phyloP scores from a whole-genome alignment of 2,797 vertebrate species.

The Okamejei kenojei region DNA sequence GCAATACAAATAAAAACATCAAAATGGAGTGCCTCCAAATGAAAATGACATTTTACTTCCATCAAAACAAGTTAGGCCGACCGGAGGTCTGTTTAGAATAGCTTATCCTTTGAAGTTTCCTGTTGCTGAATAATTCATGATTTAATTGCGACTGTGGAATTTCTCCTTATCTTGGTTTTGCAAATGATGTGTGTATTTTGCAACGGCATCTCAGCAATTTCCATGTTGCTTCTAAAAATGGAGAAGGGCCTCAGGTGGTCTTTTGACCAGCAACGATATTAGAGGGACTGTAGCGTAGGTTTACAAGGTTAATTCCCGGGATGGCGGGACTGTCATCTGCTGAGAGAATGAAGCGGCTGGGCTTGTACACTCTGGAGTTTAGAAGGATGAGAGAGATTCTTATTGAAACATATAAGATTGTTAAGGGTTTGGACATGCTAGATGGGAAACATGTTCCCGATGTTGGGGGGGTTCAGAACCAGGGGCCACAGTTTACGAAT shows the following conservation, averaged over 20 bases:
- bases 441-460: too few relatives aligned
- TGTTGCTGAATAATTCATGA: background rate
- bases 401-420: too few relatives aligned
- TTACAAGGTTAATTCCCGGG: too few relatives aligned
- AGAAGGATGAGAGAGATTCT: too few relatives aligned
- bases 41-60: background rate
- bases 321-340: too few relatives aligned
- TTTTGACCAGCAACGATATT: background rate
- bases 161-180: background rate
- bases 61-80: background rate
- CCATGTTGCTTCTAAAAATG: background rate
- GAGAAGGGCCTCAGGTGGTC: too few relatives aligned
- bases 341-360: too few relatives aligned
- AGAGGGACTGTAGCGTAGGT: too few relatives aligned
- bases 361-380: too few relatives aligned
- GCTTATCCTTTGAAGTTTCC: background rate
- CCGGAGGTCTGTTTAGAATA: background rate
- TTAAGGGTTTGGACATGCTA: too few relatives aligned
- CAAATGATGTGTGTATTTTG: background rate
- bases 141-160: slow-evolving; percentile 2
- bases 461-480: too few relatives aligned
- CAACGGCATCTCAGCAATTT: background rate
- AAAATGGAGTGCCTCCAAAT: background rate
- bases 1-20: background rate
- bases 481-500: too few relatives aligned